Evolutionary conservation across 2,888 invertebrate genomes (phyloP), one percentile per base, ranked within the genome.

Genomic region (Candidula unifasciata): DNA sequence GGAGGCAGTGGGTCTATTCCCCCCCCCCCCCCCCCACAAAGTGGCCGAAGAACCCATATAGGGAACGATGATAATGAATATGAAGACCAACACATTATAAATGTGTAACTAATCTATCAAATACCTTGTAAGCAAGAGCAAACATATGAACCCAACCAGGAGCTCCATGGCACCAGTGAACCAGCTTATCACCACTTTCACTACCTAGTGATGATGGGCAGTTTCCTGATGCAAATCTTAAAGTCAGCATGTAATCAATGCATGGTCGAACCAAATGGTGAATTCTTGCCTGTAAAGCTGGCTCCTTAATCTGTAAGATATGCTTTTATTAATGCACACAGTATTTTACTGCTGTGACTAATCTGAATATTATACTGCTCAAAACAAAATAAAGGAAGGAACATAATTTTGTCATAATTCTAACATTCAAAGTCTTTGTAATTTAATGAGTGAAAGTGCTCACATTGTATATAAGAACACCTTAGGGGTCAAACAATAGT

Each of bases 121-220:
- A 68, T 87, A 92, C 92, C 91, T 91, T 90, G 86, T 93, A 92
- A 57, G 94, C 93, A 69, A 87, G 77, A 16, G 91, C 87, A 87
- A 93, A 96, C 89, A 97, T 94, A 89, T 96, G 95, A 24, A 97
- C 95, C 94, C 96, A 96, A 66, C 97, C 97, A 30, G 97, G 97
- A 35, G 97, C 97, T n/a, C 98, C 98, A 93, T 98, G 97, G 94
- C 98, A 98, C 97, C 97, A 98, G 90, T 98, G 98, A 33, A 98
- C 96, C 87, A 97, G 95, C 93, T 95, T 95, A 93, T 98, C 97
- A 54, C 95, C 90, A 18, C 89, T 94, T 87, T 95, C 82, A 85
- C 91, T 96, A 1, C 95, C 96, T 52, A 96, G 89, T 0, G 97
- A 97, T 0, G 97, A 97, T 0, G 96, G 96, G 92, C 96, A 96